Percentiles rank a stretch among this genome's conserved stretches.
These are phyloP conservation scores for Panzeria rudis DNA, from an alignment of 2,888 invertebrate species.

Conservation along the genomic window DNA sequence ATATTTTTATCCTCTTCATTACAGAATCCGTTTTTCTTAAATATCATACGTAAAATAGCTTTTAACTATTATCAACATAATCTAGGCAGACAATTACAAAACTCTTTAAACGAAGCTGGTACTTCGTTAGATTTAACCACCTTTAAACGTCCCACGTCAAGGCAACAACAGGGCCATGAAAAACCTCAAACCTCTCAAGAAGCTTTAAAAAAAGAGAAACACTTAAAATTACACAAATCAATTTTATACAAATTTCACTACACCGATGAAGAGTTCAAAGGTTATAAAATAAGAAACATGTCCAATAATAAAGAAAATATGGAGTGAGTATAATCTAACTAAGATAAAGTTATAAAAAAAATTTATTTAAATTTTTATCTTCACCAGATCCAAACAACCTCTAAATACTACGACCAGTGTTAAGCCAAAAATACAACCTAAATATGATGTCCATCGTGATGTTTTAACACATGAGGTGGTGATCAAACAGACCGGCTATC, in stretches of 20 bases:
- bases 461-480: conserved; percentile 81
- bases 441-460: conserved; percentile 80
- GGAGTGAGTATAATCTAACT: conserved; percentile 77
- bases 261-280: conserved; percentile 76
- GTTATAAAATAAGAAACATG: conserved; percentile 76
- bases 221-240: conserved; percentile 26
- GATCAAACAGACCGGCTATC: conserved; percentile 81
- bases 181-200: conserved; percentile 33
- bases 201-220: conserved; percentile 48
- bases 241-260: conserved; percentile 68
- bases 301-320: conserved; percentile 75
- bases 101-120: conserved; percentile 74
- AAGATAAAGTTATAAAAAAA: not conserved
- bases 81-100: conserved; percentile 40
- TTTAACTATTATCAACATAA: conserved; percentile 74
- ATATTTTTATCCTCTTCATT: conserved; percentile 38
- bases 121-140: conserved; percentile 71
- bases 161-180: conserved; percentile 41
- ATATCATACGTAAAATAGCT: conserved; percentile 76
- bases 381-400: conserved; percentile 77
- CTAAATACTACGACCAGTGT: conserved; percentile 61
- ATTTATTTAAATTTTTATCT: conserved; percentile 5
- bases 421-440: conserved; percentile 79
- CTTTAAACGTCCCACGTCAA: conserved; percentile 56
- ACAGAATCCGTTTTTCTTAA: conserved; percentile 77